These are phyloP conservation scores for Plebejus melissa DNA, from an alignment of 2,888 invertebrate species.

Conservation along the genomic window DNA sequence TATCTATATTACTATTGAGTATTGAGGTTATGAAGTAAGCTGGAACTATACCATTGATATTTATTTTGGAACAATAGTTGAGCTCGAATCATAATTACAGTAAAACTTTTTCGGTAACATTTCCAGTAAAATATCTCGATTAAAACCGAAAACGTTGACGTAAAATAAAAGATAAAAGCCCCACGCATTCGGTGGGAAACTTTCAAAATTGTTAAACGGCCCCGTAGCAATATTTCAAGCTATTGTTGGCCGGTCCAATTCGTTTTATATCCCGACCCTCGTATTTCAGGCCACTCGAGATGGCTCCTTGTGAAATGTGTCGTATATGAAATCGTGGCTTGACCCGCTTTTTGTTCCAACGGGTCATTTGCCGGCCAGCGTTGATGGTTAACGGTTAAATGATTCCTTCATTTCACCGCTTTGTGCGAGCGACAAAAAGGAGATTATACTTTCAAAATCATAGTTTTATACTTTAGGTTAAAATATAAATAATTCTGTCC, in stretches of 20 bases:
- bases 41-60: not conserved
- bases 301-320: slow-evolving; percentile 26
- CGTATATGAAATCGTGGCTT: slow-evolving; percentile 27
- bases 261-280: slow-evolving; percentile 20
- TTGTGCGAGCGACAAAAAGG: not conserved
- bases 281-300: slow-evolving; percentile 23
- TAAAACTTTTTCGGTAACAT: not conserved
- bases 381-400: slow-evolving; percentile 11
- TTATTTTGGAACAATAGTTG: not conserved
- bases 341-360: slow-evolving; percentile 26
- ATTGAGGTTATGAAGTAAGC: too few species aligned
- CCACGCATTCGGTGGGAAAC: not conserved
- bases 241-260: slow-evolving; percentile 15
- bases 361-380: slow-evolving; percentile 9
- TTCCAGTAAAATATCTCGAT: not conserved
- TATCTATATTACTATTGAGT: too few species aligned
- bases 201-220: slow-evolving; percentile 12
- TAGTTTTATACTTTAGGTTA: not conserved
- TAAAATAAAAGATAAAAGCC: not conserved
- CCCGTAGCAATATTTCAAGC: slow-evolving; percentile 17
- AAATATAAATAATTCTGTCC: not conserved
- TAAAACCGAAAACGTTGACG: not conserved
- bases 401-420: not conserved
- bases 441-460: not conserved
- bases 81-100: not conserved